Conservation (phyloP, 2,797 vertebrate species). For the Molossus molossus region DNA sequence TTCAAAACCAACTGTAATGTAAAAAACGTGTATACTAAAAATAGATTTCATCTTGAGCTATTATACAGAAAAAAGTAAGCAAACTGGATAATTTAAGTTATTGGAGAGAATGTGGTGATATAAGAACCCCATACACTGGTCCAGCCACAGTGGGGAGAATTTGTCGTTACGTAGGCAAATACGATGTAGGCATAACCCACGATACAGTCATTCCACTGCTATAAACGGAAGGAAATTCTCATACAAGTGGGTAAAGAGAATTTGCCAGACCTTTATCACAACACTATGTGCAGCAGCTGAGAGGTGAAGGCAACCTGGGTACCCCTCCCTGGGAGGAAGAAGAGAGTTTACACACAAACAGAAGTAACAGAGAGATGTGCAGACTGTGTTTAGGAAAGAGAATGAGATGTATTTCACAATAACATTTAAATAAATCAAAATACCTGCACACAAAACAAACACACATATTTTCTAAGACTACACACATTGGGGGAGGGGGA, state of each 20-base stretch:
- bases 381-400: constrained; percentile 7
- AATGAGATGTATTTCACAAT: neutral
- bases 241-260: neutral
- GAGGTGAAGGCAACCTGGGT: neutral
- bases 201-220: neutral
- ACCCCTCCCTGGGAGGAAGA: neutral
- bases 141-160: neutral
- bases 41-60: neutral
- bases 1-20: neutral
- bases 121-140: neutral
- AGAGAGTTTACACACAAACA: neutral
- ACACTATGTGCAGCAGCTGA: neutral
- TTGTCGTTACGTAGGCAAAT: neutral
- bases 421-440: constrained; percentile 28
- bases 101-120: neutral
- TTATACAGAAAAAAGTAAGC: neutral
- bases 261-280: neutral
- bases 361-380: neutral
- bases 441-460: neutral
- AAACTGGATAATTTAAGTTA: neutral
- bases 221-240: neutral
- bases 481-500: neutral
- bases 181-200: too few species aligned
- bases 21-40: neutral
- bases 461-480: neutral